Conservation (phyloP, 1,140 invertebrate genomes). For the Ceratina japonica region DNA sequence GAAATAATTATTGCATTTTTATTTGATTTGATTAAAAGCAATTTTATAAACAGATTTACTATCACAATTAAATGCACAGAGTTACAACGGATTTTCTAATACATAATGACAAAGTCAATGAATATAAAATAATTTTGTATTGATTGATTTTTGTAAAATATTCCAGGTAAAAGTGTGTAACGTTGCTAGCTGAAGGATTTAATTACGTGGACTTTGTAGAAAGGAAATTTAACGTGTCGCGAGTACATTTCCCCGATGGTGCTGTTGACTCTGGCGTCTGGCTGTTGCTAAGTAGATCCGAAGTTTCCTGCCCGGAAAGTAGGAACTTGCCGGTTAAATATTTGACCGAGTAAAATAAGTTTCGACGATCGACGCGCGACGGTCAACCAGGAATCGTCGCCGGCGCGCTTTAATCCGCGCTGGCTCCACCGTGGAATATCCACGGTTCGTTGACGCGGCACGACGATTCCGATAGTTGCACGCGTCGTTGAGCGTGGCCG, state of each 20-base stretch:
- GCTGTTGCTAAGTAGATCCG: conserved; percentile 39
- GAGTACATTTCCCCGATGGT: conserved; percentile 24
- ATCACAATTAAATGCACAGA: no score
- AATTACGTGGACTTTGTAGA: conserved; percentile 19
- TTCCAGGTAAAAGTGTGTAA: no score
- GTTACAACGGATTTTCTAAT: no score
- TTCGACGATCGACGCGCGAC: conserved; percentile 41
- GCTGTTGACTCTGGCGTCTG: conserved; percentile 47
- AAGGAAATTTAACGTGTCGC: conserved; percentile 30
- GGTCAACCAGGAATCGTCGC: conserved; percentile 14
- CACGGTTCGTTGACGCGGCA: background rate
- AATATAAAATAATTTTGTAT: no score
- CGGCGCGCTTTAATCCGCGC: background rate
- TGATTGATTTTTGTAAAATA: no score
- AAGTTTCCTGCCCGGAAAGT: conserved; percentile 22
- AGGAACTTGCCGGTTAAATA: conserved; percentile 60
- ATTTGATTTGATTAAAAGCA: no score
- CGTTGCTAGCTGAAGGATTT: conserved; percentile 1
- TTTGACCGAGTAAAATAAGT: conserved; percentile 60
- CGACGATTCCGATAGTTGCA: no score
- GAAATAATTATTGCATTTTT: no score
- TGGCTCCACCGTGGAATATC: background rate
- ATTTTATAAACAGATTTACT: no score
- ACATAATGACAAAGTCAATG: no score
- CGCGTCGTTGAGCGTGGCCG: conserved; percentile 4